phyloP scores from a whole-genome alignment of 92 coral and sea anemone species.

The Palythoa caribaeorum region DNA sequence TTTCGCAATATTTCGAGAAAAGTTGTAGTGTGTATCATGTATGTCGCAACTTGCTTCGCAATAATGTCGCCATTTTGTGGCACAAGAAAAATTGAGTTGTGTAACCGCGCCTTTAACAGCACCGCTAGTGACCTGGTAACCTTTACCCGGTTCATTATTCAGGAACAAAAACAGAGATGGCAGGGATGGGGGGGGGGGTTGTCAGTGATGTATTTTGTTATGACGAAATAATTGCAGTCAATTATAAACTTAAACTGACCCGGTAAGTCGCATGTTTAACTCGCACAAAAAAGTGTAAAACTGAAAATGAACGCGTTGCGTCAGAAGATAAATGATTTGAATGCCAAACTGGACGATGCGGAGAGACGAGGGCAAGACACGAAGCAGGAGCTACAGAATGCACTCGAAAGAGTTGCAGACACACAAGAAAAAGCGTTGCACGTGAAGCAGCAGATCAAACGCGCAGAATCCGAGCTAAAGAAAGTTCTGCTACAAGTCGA shows the following conservation, averaged over 20 bases:
- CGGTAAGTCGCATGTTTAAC: not conserved
- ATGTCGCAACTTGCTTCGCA: too few relatives aligned
- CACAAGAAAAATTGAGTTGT: too few relatives aligned
- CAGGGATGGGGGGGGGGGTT: too few relatives aligned
- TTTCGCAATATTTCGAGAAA: too few relatives aligned
- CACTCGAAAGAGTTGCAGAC: conserved; percentile 10
- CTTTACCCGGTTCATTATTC: too few relatives aligned
- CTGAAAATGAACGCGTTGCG: conserved; percentile 40
- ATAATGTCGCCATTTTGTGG: too few relatives aligned
- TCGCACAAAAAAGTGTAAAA: not conserved
- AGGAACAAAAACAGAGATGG: too few relatives aligned
- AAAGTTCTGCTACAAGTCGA: not conserved
- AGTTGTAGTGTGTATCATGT: too few relatives aligned
- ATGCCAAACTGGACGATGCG: not conserved
- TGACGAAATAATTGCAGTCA: not conserved
- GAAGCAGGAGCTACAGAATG: not conserved
- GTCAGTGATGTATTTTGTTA: not conserved
- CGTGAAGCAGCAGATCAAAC: conserved; percentile 5
- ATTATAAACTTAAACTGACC: not conserved
- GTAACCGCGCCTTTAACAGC: too few relatives aligned
- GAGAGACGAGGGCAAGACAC: conserved; percentile 5
- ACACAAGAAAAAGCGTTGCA: conserved; percentile 10
- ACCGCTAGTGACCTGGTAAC: too few relatives aligned
- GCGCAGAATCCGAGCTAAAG: conserved; percentile 14
- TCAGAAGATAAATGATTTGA: conserved; percentile 20